Base-by-base conservation (phyloP, 2,888 invertebrate genomes). In the Andrena haemorrhoa region DNA sequence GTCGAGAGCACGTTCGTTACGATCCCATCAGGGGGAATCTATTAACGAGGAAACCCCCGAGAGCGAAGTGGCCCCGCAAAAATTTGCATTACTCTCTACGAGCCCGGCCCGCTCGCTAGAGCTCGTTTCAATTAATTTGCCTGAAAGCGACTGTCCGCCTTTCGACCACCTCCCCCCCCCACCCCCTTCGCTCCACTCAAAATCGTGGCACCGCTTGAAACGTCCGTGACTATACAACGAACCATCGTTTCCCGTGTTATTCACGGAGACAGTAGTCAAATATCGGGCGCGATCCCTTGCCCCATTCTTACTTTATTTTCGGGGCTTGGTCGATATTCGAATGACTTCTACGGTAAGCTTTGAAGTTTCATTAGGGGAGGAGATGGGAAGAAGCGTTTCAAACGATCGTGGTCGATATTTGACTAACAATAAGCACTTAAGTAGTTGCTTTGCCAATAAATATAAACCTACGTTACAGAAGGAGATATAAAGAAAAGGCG, bases 121-220 rank as follows among this genome's bases (percentile, higher is more conserved):
- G 58, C 61, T 53, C 63, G 60, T 60, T 49, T 75, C 75, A 65
- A 76, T 79, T 75, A 71, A 79, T 79, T 79, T 76, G 23, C 64
- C 64, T 65, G 53, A 79, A 71, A 77, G 47, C 65, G 70, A 33
- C 47, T 5, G 41, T 64, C n/a, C 69, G 49, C 49, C 16, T 47
- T 16, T 41, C 23, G 49, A 51, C 10, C 26, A 23, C 23, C 23
- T 23, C 26, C 7, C 51, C 0, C 33, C 41, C 10, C 35, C 33
- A 12, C 10, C 35, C 41, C 41, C 16, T 16, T 4, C 41, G 16
- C 41, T 41, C 41, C 41, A 41, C 41, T 41, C 56, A 69, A 31
- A 35, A 12, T 10, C 47, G 10, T 20, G 33, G 7, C 23, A 8
- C 47, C 33, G 35, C 53, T 75, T 53, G 35, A 75, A 63, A 70